Conservation (phyloP, 2,888 invertebrate genomes). For the Lycocerus yunnanus region DNA sequence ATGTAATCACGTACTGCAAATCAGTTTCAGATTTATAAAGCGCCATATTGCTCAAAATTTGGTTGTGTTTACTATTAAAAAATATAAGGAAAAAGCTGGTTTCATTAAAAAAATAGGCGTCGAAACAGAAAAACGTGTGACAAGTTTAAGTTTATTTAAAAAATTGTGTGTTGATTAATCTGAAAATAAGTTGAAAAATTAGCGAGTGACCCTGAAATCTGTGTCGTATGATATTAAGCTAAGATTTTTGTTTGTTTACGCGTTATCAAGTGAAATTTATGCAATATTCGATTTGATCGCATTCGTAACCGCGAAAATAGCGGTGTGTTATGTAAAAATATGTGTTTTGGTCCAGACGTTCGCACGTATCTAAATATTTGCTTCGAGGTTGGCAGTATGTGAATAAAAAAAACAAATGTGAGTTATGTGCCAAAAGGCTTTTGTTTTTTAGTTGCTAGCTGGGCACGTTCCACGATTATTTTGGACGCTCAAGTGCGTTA, state of each 20-base stretch:
- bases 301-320: neutral
- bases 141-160: neutral
- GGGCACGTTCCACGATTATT: constrained; percentile 9
- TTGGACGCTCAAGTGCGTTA: neutral
- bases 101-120: too few relatives aligned
- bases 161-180: neutral
- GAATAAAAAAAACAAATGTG: constrained; percentile 11
- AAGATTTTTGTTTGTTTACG: neutral
- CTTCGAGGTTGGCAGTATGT: constrained; percentile 7
- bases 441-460: constrained; percentile 6
- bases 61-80: constrained; percentile 23
- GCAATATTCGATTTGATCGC: neutral
- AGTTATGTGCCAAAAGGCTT: constrained; percentile 6
- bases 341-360: constrained; percentile 7
- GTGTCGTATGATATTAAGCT: neutral
- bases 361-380: neutral
- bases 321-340: constrained; percentile 6
- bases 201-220: neutral
- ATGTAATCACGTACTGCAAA: neutral
- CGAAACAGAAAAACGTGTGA: neutral
- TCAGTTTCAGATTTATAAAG: neutral
- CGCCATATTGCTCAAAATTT: constrained; percentile 24
- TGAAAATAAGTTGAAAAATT: neutral
- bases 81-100: neutral
- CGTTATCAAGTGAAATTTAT: neutral